Base-by-base conservation (phyloP, 2,888 invertebrate genomes). In the Zele albiditarsus region DNA sequence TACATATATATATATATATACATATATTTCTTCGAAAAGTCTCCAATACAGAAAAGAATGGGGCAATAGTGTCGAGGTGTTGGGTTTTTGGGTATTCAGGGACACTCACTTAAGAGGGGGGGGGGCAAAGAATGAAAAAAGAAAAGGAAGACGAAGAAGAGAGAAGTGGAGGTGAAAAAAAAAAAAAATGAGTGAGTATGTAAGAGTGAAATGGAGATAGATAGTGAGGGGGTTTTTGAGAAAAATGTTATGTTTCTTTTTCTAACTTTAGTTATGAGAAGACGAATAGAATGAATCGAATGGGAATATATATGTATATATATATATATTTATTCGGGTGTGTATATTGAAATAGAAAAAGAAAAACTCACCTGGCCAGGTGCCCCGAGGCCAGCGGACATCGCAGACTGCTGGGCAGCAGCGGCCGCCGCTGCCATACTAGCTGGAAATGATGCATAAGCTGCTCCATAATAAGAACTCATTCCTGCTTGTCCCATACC, bases 371-470 rank as follows among this genome's bases (percentile, higher is more conserved):
- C 94, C 93, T 94, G 94, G 82, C 92, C 92, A 76, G 94, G 93
- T 74, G 92, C 92, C 68, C 90, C 89, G 60, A 94, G 90, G n/a
- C 94, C 93, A 4, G 93, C 94, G 46, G 93, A 93, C 89, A 94
- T 93, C 31, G 87, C 94, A 58, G 93, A 93, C 84, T 94, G 93
- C 84, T 94, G 93, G 1, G 92, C 92, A 0, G 93, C 92, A 0
- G 94, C 94, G 0, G 94, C 94, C 0, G 94, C 94, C 0, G 94
- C 94, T 38, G 92, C 92, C 91, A 92, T 92, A 87, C 94, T 93
- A 80, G 94, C 94, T 80, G 94, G 94, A 23, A 94, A 90, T 6
- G 94, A 93, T 1, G 94, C 94, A 82, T 94, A 94, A 12, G 94
- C 93, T 57, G 92, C 92, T 80, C 91, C 91, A 86, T 94, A 94